Evolutionary conservation across 2,888 invertebrate genomes (phyloP), one percentile per base, ranked within the genome.

Genomic region (Pandemis heparana): DNA sequence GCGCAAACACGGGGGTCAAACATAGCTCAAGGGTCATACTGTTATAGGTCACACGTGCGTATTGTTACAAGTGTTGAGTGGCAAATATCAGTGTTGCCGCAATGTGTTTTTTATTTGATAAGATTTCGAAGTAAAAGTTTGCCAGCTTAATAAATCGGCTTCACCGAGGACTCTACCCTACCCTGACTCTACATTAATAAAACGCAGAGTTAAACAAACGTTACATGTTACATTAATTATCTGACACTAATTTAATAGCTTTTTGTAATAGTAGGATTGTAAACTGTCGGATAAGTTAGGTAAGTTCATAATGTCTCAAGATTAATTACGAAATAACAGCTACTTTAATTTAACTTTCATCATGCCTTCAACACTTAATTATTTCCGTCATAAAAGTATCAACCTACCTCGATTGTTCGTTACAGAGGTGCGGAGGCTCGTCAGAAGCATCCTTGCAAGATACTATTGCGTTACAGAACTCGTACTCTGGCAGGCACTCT

Each of bases 381-480:
- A 43, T 43, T 43, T 43, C 43, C 10, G 43, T 9, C n/a, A n/a
- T n/a, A n/a, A n/a, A n/a, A n/a, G n/a, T n/a, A n/a, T n/a, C n/a
- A n/a, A n/a, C 64, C 76, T 84, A 94, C 94, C 94, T 92, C 61
- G 95, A 95, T 76, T 96, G 95, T 76, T 96, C 95, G 78, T 95
- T 95, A 86, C 97, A 98, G 18, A 97, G 94, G 83, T 96, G 96
- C n/a, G 96, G 96, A 0, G 97, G 97, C 87, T 98, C 98, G 86
- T 98, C 98, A 75, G 97, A 97, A n/a, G 96, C 98, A 88, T 98
- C 98, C 80, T 96, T 96, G 90, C 98, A 98, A 75, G 97, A 96
- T 67, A 97, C 95, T 71, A 98, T 97, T 6, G 98, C 98, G 90
- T 98, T 98, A 90, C 98, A 98, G 91, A 98, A 98, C 88, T 98